Conservation (phyloP, 1,140 invertebrate species). For the Hylaeus anthracinus region DNA sequence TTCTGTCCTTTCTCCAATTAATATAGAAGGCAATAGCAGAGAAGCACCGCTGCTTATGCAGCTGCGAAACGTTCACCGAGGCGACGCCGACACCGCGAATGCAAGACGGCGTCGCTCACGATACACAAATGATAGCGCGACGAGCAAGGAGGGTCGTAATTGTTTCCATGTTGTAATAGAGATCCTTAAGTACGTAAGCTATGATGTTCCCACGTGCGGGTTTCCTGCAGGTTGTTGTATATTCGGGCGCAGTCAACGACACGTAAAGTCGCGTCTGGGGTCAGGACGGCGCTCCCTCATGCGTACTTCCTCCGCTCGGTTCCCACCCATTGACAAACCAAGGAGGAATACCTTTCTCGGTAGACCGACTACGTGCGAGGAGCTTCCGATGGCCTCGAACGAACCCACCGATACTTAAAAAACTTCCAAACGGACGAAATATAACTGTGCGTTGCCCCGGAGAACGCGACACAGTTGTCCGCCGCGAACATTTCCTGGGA, state of each 20-base stretch:
- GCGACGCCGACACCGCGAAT: not conserved
- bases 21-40: not conserved
- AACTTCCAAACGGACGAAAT: conserved; percentile 6
- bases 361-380: conserved; percentile 26
- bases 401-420: conserved; percentile 53
- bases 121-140: conserved; percentile 12
- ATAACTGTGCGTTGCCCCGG: not conserved
- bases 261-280: conserved; percentile 66
- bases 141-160: conserved; percentile 47
- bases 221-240: conserved; percentile 55
- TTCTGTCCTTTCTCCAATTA: not conserved
- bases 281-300: conserved; percentile 57
- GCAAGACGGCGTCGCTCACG: not conserved
- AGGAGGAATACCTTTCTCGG: conserved; percentile 27
- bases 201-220: conserved; percentile 58
- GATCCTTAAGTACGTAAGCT: conserved; percentile 50
- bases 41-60: not conserved
- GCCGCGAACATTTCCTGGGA: not conserved
- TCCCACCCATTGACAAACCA: conserved; percentile 57
- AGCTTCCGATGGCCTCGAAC: conserved; percentile 49
- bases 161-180: conserved; percentile 51
- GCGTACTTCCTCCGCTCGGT: conserved; percentile 58
- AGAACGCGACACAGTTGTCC: too few relatives aligned
- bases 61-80: not conserved
- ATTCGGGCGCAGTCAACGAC: conserved; percentile 64